phyloP scores from a whole-genome alignment of 2,113 vertebrate genomes.

The Emydocephalus ijimae region DNA sequence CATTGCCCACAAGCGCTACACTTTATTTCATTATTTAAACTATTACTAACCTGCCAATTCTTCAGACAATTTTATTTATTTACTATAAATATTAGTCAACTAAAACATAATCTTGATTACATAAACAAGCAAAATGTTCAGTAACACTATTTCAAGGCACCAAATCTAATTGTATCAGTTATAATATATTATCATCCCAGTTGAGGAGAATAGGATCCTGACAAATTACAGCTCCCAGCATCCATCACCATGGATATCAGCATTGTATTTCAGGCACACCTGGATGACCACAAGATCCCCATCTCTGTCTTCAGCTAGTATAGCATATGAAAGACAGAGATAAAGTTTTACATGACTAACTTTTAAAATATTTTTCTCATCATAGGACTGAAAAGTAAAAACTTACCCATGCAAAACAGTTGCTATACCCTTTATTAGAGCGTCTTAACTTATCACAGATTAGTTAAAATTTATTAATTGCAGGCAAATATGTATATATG shows the following conservation, averaged over 20 bases:
- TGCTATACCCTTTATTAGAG: background rate
- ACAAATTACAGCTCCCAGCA: background rate
- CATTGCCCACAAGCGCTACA: background rate
- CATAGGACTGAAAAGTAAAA: background rate
- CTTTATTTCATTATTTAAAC: background rate
- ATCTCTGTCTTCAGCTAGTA: background rate
- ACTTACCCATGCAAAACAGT: background rate
- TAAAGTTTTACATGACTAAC: background rate
- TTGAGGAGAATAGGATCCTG: background rate
- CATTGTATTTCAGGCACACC: background rate
- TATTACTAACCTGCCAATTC: background rate
- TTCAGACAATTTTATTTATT: background rate
- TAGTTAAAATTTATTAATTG: background rate
- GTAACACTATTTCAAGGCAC: background rate
- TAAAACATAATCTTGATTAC: background rate
- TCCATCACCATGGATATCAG: background rate
- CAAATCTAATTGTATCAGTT: background rate
- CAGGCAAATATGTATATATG: background rate
- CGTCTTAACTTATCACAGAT: background rate
- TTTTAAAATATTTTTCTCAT: background rate
- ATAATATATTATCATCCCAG: background rate
- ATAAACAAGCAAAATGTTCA: background rate
- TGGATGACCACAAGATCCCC: background rate
- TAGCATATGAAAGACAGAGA: background rate
- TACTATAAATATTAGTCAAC: background rate